Base-by-base conservation (phyloP, 2,888 invertebrate genomes). In the Prenolepis imparis region DNA sequence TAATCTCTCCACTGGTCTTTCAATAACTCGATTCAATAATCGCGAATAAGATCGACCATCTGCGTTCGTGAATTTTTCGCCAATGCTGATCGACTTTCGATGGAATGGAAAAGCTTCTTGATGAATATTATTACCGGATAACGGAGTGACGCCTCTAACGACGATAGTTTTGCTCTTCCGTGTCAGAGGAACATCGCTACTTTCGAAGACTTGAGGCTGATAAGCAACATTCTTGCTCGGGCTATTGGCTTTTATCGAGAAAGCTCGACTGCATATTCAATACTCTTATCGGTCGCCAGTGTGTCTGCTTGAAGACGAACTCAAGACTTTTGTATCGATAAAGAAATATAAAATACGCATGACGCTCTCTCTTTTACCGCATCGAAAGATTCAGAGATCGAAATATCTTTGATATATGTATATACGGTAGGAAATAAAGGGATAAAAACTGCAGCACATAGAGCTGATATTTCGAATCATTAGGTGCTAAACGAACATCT, bases 51-150 rank as follows among this genome's bases (percentile, higher is more conserved):
- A 28, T 28, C 28, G 28, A 28, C 28, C 28, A 32, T 39, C 41
- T 28, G 57, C 32, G 3, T 28, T 28, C 57, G 85, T 41, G 52
- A 48, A 63, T 83, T 77, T 83, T 77, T 84, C 68, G 64, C 57
- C 36, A 48, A 32, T 77, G 66, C 68, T 73, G 75, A 85, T 88
- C 83, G 85, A 80, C 66, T 84, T 80, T 87, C 83, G 75, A 82
- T 83, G 82, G 59, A 82, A 82, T 84, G 74, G 74, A 75, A 66
- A 78, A 66, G 57, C 52, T 57, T 67, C 70, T 85, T 78, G 77
- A 85, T 81, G 84, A 85, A 81, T 83, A 85, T 87, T 89, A 84
- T 87, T 88, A 87, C 73, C 72, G 85, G 82, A 70, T 70, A 78
- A 85, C 82, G 57, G 73, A 18, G 39, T 57, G 88, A 80, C 78